Evolutionary conservation across 2,113 vertebrate genomes (phyloP), one percentile per base, ranked within the genome.

Genomic region (Silurus meridionalis): DNA sequence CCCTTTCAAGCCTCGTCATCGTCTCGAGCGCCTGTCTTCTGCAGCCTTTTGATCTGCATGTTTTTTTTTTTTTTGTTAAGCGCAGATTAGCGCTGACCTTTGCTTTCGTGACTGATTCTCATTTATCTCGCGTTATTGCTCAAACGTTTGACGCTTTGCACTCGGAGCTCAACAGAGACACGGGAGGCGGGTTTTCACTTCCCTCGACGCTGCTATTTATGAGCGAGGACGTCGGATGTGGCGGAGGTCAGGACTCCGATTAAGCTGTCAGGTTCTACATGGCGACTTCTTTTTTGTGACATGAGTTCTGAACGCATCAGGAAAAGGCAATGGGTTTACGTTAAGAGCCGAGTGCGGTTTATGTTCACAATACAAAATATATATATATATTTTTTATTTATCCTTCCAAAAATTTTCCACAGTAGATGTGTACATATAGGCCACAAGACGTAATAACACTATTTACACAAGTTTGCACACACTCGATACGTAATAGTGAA

Each of bases 11-110:
- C 13, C 23, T 28, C 25, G 3, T 52, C 61, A 57, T 84, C 61
- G 75, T 83, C 81, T 52, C 50, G 75, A 63, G 80, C 88, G 64
- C 81, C 89, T 79, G n/a, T 2, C 25, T 79, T 17, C 50, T 84
- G 82, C 66, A 11, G 28, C 86, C 90, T 90, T 92, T 90, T 89
- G 91, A 93, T 90, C 86, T 90, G 84, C 91, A 72, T 90, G 75
- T 91, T 90, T 91, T 86, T 90, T 82, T 91, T 93, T 90, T 89
- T 37, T 2, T 37, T 37, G 37, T 88, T 83, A 78, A 50, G 80
- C 82, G 89, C 80, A 85, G 89, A 89, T 91, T 88, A 61, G 77
- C 89, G n/a, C 87, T 91, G 92, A 93, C 93, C 94, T 94, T 93
- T 94, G 89, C 90, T 90, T 80, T 91, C 90, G 3, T 66, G 28